Conservation (phyloP, 2,888 invertebrate genomes). For the Mythimna albipuncta region DNA sequence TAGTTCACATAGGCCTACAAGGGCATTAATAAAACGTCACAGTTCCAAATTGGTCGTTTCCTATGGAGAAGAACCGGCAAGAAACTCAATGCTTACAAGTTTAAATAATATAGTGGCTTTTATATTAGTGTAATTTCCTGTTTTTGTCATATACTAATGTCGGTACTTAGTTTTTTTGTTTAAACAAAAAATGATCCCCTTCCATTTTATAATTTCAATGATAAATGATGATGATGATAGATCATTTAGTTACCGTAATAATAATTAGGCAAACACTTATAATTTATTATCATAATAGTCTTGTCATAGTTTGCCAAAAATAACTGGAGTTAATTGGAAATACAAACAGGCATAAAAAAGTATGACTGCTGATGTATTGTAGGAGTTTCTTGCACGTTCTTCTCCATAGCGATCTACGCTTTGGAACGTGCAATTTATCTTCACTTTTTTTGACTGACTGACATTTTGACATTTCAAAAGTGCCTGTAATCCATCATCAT, state of each 20-base stretch:
- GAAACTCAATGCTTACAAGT: neutral
- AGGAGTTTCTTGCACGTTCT: too few relatives aligned
- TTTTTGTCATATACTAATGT: conserved; percentile 13
- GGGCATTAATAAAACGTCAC: too few relatives aligned
- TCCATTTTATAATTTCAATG: conserved; percentile 28
- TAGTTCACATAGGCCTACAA: too few relatives aligned
- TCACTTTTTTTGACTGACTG: too few relatives aligned
- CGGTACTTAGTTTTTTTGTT: conserved; percentile 6
- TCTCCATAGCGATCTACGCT: too few relatives aligned
- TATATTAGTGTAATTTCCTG: conserved; percentile 21
- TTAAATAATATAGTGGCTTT: neutral
- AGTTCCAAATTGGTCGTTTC: too few relatives aligned
- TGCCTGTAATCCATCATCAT: too few relatives aligned
- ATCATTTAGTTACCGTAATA: conserved; percentile 32
- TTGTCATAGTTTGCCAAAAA: conserved; percentile 25
- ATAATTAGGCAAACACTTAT: conserved; percentile 36
- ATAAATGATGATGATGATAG: conserved; percentile 35
- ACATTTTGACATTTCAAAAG: too few relatives aligned
- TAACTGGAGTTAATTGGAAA: conserved; percentile 34
- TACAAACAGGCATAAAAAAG: conserved; percentile 26
- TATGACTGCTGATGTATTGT: neutral
- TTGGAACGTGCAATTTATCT: too few relatives aligned
- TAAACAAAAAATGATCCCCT: conserved; percentile 30
- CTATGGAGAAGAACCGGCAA: too few relatives aligned
- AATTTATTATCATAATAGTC: conserved; percentile 36